Evolutionary conservation across 1,140 invertebrate genomes (phyloP).

Genomic region (Nasonia vitripennis): DNA sequence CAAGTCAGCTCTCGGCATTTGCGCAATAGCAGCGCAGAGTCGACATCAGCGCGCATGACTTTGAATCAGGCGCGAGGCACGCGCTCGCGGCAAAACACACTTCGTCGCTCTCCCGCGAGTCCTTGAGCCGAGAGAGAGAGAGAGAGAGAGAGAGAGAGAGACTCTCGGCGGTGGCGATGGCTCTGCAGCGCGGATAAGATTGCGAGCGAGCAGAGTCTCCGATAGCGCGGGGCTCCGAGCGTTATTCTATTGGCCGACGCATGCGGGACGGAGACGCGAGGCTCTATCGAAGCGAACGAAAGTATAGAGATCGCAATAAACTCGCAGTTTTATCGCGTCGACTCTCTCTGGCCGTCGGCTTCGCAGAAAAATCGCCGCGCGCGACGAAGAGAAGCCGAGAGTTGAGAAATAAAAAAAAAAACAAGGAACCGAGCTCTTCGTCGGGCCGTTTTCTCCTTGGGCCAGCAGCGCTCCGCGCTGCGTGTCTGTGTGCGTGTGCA

Average conservation of each 20-base stretch:
- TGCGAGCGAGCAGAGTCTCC: background rate
- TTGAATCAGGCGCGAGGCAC: conserved; percentile 44
- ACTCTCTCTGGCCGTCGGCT: background rate
- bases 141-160: background rate
- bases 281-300: no score
- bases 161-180: background rate
- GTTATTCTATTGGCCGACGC: no score
- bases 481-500: background rate
- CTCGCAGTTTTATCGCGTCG: background rate
- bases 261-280: background rate
- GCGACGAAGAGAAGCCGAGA: background rate
- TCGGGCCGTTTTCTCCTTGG: conserved; percentile 56
- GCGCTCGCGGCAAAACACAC: conserved; percentile 35
- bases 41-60: conserved; percentile 35
- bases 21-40: background rate
- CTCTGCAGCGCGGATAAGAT: conserved; percentile 28
- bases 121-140: conserved; percentile 14
- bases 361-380: background rate
- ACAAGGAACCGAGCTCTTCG: conserved; percentile 14
- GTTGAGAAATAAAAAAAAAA: background rate
- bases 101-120: conserved; percentile 10
- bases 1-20: background rate
- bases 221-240: background rate
- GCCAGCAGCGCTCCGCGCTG: conserved; percentile 48
- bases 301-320: background rate